Conservation (phyloP, 2,797 vertebrate genomes). For the Synanceia verrucosa region DNA sequence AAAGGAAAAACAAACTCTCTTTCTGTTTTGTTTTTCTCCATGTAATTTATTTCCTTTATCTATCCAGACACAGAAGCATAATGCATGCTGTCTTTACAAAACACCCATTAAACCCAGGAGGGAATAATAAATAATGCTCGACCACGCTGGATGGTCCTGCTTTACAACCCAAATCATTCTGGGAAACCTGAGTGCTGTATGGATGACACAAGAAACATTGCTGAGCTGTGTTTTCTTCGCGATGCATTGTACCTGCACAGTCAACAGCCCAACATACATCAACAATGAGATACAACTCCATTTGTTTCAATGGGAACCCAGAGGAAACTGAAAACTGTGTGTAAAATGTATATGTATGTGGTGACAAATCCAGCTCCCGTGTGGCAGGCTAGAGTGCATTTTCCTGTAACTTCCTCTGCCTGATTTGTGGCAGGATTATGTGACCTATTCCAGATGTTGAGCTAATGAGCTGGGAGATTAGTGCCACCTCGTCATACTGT, state of each 20-base stretch:
- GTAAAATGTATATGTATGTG: conserved; percentile 11
- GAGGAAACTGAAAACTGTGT: conserved; percentile 11
- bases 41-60: conserved; percentile 3
- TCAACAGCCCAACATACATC: conserved; percentile 2
- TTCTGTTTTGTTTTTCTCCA: background rate
- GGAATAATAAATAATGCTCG: conserved; percentile 14
- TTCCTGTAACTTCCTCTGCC: conserved; percentile 49
- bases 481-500: conserved; percentile 52
- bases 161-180: background rate
- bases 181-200: conserved; percentile 38
- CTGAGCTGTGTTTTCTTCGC: conserved; percentile 37
- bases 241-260: conserved; percentile 21
- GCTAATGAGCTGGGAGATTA: conserved; percentile 66
- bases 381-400: conserved; percentile 36
- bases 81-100: background rate
- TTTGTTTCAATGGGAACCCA: conserved; percentile 17
- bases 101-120: background rate
- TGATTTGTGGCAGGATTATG: conserved; percentile 52
- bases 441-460: conserved; percentile 69
- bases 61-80: background rate
- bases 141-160: conserved; percentile 1
- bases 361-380: conserved; percentile 37
- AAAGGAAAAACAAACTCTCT: conserved; percentile 2
- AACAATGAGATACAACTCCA: background rate
- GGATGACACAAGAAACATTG: conserved; percentile 34